Evolutionary conservation across 2,113 vertebrate species (phyloP).

Genomic region (Pogonocichla stellata): DNA sequence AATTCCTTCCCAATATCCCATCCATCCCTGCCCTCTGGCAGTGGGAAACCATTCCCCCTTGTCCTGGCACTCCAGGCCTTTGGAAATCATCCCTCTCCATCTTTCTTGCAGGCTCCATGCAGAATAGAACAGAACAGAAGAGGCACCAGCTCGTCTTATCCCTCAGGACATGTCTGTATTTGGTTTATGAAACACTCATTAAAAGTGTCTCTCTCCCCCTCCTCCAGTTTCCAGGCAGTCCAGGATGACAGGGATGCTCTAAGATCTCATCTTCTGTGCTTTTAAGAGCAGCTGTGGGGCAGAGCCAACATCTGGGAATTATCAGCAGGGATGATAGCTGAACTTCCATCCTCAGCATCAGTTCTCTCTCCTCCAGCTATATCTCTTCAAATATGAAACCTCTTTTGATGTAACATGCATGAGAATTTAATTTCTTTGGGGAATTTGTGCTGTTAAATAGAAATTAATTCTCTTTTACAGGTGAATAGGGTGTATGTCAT

Average conservation of each 20-base stretch:
- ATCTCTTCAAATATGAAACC: not conserved
- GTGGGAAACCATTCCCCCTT: not conserved
- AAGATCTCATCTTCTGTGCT: not conserved
- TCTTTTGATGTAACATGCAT: not conserved
- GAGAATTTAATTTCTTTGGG: not conserved
- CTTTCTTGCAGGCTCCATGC: not conserved
- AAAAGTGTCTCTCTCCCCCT: not conserved
- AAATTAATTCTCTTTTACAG: conserved; percentile 67
- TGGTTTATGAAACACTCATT: not conserved
- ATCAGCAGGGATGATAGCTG: not conserved
- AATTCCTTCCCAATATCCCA: not conserved
- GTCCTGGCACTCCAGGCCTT: not conserved
- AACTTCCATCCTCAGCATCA: not conserved
- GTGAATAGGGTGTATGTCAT: conserved; percentile 96
- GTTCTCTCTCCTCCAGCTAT: not conserved
- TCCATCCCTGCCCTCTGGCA: not conserved
- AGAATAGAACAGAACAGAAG: not conserved
- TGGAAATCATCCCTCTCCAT: not conserved
- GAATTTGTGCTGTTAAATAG: not conserved
- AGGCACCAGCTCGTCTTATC: not conserved
- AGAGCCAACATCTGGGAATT: not conserved
- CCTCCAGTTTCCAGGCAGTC: not conserved
- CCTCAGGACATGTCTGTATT: not conserved
- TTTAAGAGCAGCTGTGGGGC: not conserved
- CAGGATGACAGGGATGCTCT: not conserved